A percentile compares a stretch with the other conserved stretches of the same genome.
phyloP scores from a whole-genome alignment of 1,140 invertebrate species.

The Eumeta japonica region DNA sequence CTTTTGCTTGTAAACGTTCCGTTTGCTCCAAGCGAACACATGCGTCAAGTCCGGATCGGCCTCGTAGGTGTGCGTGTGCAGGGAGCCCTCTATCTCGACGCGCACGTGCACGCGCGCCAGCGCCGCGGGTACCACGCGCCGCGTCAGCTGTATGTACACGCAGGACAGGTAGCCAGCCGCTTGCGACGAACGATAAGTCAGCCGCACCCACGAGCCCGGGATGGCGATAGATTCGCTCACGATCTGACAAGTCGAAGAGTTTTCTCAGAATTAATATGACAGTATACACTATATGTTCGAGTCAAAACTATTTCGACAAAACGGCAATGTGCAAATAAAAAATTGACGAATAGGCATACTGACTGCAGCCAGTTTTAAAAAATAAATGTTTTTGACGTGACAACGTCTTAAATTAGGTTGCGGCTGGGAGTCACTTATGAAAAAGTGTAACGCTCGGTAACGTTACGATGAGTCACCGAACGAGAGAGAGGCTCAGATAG shows the following conservation, averaged over 20 bases:
- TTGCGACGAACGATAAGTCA: conserved; percentile 91
- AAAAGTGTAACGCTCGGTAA: too few species aligned
- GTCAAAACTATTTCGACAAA: too few species aligned
- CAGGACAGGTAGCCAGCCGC: conserved; percentile 89
- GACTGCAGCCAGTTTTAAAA: too few species aligned
- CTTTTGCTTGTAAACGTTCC: conserved; percentile 96
- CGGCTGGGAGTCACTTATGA: too few species aligned
- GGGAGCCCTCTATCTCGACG: conserved; percentile 87
- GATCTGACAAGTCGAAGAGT: conserved; percentile 75
- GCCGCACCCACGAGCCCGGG: conserved; percentile 85
- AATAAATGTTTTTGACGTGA: too few species aligned
- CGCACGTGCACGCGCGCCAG: conserved; percentile 85
- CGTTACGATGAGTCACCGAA: too few species aligned
- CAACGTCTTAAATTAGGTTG: too few species aligned
- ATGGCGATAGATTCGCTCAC: conserved; percentile 92
- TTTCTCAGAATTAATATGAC: too few species aligned
- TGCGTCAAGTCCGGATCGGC: conserved; percentile 93
- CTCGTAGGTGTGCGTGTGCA: conserved; percentile 90
- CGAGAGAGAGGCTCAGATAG: too few species aligned
- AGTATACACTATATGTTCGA: too few species aligned
- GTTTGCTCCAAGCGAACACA: conserved; percentile 95
- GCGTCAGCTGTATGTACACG: conserved; percentile 87
- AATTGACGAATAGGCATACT: too few species aligned
- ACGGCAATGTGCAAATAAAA: too few species aligned
- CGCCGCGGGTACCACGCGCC: conserved; percentile 72